Evolutionary conservation across 2,797 vertebrate genomes (phyloP).

Genomic region (Anabacerthia variegaticeps): DNA sequence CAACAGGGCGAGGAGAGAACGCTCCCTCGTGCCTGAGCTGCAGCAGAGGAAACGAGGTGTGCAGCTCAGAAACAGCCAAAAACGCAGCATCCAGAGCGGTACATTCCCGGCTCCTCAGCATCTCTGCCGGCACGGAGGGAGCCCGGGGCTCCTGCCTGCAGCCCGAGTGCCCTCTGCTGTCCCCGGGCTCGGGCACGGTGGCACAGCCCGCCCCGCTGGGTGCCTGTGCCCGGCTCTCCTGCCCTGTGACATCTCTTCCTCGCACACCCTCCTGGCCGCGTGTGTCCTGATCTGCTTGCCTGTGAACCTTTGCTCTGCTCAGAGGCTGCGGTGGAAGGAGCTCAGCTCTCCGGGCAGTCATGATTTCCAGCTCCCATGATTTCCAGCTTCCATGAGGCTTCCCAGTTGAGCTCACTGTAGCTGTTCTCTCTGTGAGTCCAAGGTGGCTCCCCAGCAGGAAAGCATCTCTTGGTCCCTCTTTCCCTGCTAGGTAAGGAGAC

Average conservation of each 20-base stretch:
- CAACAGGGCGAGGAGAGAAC: neutral
- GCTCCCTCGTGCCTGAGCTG: neutral
- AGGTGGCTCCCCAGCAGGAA: neutral
- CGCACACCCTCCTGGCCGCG: fast-evolving
- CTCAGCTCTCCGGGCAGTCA: neutral
- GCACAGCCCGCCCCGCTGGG: neutral
- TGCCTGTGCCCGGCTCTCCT: neutral
- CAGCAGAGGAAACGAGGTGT: neutral
- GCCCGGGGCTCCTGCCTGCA: neutral
- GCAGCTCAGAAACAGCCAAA: neutral
- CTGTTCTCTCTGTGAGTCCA: neutral
- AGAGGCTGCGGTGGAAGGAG: neutral
- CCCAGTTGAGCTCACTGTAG: neutral
- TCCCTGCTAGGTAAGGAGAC: neutral
- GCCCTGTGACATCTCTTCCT: neutral
- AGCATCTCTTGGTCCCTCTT: neutral
- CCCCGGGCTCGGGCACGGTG: fast-evolving
- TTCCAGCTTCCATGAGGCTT: neutral
- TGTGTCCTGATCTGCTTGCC: neutral
- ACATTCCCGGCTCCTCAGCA: fast-evolving
- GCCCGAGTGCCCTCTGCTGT: conserved; percentile 55
- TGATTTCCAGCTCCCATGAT: neutral
- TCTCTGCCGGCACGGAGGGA: fast-evolving
- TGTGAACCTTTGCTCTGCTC: neutral
- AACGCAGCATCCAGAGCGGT: fast-evolving